Conservation (phyloP, 2,888 invertebrate genomes). For the Drosophila anomalata region DNA sequence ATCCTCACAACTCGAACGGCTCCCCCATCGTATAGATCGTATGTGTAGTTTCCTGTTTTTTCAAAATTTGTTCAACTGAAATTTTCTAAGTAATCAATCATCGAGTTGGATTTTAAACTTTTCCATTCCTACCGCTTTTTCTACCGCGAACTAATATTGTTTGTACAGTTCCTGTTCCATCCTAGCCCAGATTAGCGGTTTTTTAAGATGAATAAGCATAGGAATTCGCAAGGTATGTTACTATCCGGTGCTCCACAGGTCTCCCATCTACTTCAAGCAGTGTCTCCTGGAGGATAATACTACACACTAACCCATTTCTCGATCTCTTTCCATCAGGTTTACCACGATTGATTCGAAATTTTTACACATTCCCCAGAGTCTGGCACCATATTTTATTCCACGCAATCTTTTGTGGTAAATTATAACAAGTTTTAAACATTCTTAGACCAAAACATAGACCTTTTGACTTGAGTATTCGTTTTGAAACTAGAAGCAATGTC, state of each 20-base stretch:
- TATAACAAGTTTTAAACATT: not conserved
- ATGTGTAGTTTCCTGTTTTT: not conserved
- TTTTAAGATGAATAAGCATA: not conserved
- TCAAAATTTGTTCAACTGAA: not conserved
- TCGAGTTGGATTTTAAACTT: not conserved
- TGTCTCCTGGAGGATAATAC: not conserved
- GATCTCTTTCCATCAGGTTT: slow-evolving; percentile 1
- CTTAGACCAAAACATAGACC: no score
- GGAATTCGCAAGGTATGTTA: not conserved
- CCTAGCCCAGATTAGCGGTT: not conserved
- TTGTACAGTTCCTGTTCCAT: not conserved
- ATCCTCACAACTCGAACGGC: slow-evolving; percentile 1
- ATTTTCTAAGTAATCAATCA: not conserved
- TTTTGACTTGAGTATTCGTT: not conserved
- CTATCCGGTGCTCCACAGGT: not conserved
- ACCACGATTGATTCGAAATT: slow-evolving; percentile 1
- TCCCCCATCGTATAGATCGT: not conserved
- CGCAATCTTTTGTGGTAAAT: not conserved
- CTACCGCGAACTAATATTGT: not conserved
- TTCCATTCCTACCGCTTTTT: not conserved
- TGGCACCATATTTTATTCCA: not conserved
- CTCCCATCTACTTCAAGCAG: not conserved
- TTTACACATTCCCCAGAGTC: not conserved
- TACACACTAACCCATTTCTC: not conserved
- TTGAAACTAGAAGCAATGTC: not conserved